Conservation (phyloP, 2,113 vertebrate species). For the Pandion haliaetus region DNA sequence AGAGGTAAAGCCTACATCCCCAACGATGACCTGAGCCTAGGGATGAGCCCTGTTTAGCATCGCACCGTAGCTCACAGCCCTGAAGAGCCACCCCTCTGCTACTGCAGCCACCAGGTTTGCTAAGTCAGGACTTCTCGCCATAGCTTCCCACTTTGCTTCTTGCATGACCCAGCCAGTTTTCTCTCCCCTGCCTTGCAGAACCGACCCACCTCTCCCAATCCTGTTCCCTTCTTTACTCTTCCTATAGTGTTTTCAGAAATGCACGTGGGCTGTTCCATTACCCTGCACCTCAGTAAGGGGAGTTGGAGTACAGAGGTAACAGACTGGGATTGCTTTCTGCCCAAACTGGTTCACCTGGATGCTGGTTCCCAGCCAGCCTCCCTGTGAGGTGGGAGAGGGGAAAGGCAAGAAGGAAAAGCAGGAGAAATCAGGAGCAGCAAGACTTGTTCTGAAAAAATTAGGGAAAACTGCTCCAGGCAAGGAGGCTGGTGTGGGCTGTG, state of each 20-base stretch:
- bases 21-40: neutral
- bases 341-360: slow-evolving; percentile 4
- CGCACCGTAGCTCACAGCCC: neutral
- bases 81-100: neutral
- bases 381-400: neutral
- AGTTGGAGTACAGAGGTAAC: neutral
- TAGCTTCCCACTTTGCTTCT: neutral
- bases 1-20: neutral
- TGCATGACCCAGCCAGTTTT: neutral
- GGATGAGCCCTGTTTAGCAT: neutral
- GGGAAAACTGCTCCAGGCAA: neutral
- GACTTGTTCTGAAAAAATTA: neutral
- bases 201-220: neutral
- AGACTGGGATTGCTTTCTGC: neutral
- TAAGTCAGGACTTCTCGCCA: neutral
- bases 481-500: neutral
- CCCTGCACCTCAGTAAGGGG: neutral
- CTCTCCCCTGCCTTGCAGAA: neutral
- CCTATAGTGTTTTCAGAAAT: neutral
- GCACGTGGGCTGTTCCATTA: neutral
- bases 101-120: neutral
- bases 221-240: neutral
- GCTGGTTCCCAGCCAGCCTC: neutral
- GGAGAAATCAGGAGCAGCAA: neutral
- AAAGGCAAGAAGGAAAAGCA: neutral